Base-by-base conservation (phyloP, 2,113 vertebrate species). In the Oncorhynchus kisutch region DNA sequence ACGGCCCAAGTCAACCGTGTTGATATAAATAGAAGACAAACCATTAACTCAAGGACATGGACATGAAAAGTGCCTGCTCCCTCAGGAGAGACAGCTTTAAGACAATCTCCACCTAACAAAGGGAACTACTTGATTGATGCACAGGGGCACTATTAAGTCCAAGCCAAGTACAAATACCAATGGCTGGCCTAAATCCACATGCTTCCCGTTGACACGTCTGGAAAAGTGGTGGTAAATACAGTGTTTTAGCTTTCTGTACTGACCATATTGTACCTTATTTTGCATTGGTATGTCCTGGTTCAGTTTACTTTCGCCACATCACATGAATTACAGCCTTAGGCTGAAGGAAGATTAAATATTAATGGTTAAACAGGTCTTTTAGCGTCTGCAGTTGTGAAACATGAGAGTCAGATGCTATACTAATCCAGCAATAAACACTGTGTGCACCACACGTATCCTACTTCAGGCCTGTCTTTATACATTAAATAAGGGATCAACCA, bases 31-130 rank as follows among this genome's bases (percentile, higher is more conserved):
- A 16, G 1, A 54, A 54, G 51, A 54, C 51, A 54, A 54, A 54
- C 51, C 12, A 18, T 51, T 51, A 39, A 54, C 16, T 16, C 14
- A 54, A 13, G 4, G 16, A 45, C 39, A 11, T 45, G 4, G 16
- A 45, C 39, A 11, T 45, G 39, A 45, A 45, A 45, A 45, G 9
- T 11, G 14, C 51, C 51, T 54, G 12, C 51, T 7, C 14, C 51
- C 51, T 18, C 51, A 54, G 51, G 12, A 13, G 51, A 29, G 82
- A 77, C 76, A 1, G 3, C 86, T 87, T 87, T 82, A 89, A 76
- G 67, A 83, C 81, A 86, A 24, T 14, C 18, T 60, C 64, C 48
- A 45, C 60, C 64, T 45, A 45, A 45, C 64, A 60, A 27, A 16
- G 51, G 25, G 8, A 48, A 27, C 34, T 27, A 59, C 66, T 31